Base-by-base conservation (phyloP, 2,888 invertebrate species). In the Himalopsyche anomala region DNA sequence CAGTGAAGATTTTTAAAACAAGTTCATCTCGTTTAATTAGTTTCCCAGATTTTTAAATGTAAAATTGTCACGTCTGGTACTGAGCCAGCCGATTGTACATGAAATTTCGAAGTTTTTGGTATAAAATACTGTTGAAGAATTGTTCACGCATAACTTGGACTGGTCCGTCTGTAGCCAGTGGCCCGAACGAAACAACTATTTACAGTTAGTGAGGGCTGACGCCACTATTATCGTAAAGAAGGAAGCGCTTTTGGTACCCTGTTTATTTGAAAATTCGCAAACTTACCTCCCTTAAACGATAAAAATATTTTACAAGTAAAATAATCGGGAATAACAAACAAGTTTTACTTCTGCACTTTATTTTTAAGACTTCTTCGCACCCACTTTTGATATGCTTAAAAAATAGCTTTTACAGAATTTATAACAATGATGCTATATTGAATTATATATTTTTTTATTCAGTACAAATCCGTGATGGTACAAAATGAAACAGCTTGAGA, bases 201-300 rank as follows among this genome's bases (percentile, higher is more conserved):
- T 62, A 62, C 62, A 62, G 62, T 62, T 62, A 62, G 62, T 62
- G 62, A 62, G 62, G 62, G 62, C 62, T 62, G 62, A 62, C 62
- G 62, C 62, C 62, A 62, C 62, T 62, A 62, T 62, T 62, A 62
- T 62, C 62, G 62, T 62, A 62, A 62, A 62, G 62, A 62, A 62
- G 19, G 62, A 62, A 62, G 62, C 62, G 62, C 62, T 62, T 62
- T 62, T 62, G 62, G 62, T 62, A 62, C 62, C 62, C 62, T 62
- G 62, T 62, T 62, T 62, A 62, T 62, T 62, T 62, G 62, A 62
- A 62, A 62, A 62, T 62, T 62, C 62, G 62, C 28, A 62, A 62
- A 62, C 62, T 62, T 62, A 62, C 62, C 62, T 62, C 62, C 62
- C 62, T 62, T 62, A 4, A 28, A 62, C 62, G 62, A 62, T 62